Percentiles rank a stretch among this genome's conserved stretches.
Conservation (phyloP, 1,140 invertebrate species). For the Cylas formicarius region DNA sequence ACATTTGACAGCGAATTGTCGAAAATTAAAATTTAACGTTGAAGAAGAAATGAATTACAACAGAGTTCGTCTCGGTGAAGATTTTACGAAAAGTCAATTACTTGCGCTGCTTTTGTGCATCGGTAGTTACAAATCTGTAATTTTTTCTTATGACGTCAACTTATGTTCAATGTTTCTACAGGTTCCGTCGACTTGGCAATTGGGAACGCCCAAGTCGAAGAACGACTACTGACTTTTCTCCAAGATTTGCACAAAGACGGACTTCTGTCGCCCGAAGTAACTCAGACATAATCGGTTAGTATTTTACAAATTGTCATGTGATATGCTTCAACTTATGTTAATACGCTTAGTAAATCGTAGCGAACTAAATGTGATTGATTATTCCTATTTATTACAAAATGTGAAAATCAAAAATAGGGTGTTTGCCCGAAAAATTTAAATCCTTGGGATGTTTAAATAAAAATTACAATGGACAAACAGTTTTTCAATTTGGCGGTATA, state of each 20-base stretch:
- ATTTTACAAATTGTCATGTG: no score
- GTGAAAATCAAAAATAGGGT: no score
- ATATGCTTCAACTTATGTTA: no score
- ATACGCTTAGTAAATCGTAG: no score
- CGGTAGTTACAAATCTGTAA: constrained; percentile 31
- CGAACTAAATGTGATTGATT: no score
- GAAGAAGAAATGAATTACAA: constrained; percentile 51
- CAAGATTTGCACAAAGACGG: constrained; percentile 54
- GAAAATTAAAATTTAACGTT: constrained; percentile 52
- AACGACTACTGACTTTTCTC: constrained; percentile 52
- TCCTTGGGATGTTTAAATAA: no score
- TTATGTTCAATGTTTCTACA: constrained; percentile 2
- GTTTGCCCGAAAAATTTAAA: no score
- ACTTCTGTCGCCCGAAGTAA: constrained; percentile 39
- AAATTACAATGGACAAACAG: no score
- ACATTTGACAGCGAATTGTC: constrained; percentile 49
- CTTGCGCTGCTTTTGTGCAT: constrained; percentile 68
- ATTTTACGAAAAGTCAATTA: constrained; percentile 64
- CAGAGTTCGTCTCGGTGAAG: constrained; percentile 49
- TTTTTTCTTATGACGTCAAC: not conserved
- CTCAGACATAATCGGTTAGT: no score
- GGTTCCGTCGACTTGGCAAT: constrained; percentile 68
- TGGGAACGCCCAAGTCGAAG: constrained; percentile 60
- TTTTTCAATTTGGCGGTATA: no score
- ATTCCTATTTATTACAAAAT: no score